Percentiles rank a stretch among this genome's conserved stretches.
phyloP scores from a whole-genome alignment of 2,888 invertebrate genomes.

The Erannis defoliaria region DNA sequence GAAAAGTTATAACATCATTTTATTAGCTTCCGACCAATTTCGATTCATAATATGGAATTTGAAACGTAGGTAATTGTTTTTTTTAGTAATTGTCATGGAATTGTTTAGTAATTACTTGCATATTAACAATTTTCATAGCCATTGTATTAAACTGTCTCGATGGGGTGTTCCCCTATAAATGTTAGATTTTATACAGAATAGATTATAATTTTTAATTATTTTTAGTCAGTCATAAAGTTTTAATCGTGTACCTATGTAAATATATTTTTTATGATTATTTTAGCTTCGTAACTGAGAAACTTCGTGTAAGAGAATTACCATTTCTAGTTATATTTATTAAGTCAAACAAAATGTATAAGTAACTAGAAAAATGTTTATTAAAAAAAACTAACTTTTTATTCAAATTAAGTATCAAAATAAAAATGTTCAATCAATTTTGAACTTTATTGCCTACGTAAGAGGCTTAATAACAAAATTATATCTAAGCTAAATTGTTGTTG shows the following conservation, averaged over 20 bases:
- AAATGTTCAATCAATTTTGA: background rate
- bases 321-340: constrained; percentile 1
- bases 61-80: too few species aligned
- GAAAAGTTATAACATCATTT: too few species aligned
- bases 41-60: too few species aligned
- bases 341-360: background rate
- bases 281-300: constrained; percentile 3
- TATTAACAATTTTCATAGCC: background rate
- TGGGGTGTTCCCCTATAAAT: constrained; percentile 7
- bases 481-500: constrained; percentile 14
- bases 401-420: background rate
- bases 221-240: constrained; percentile 31
- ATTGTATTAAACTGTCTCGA: constrained; percentile 2
- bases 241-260: constrained; percentile 36
- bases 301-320: background rate
- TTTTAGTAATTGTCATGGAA: constrained; percentile 2
- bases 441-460: constrained; percentile 10
- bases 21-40: too few species aligned
- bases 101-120: constrained; percentile 2
- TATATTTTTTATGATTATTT: constrained; percentile 25
- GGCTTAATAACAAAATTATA: constrained; percentile 14
- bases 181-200: constrained; percentile 16
- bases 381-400: constrained; percentile 4
- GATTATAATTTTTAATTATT: constrained; percentile 16
- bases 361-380: background rate